phyloP scores from a whole-genome alignment of 2,888 invertebrate species.

The Venustoraphidia nigricollis region DNA sequence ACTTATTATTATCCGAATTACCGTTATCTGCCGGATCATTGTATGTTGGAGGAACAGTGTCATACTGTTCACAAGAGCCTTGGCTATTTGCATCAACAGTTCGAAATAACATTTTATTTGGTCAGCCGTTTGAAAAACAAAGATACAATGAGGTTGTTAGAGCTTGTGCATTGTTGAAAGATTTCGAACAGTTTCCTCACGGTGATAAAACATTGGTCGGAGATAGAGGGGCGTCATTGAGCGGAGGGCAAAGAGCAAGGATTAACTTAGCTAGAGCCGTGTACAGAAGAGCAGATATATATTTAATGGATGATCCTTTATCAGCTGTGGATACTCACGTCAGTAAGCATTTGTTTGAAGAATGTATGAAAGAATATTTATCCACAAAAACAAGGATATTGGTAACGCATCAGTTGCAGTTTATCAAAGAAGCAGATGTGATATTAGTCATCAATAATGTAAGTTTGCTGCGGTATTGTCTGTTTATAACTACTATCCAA shows the following conservation, averaged over 20 bases:
- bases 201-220: slow-evolving; percentile 64
- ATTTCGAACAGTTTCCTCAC: slow-evolving; percentile 51
- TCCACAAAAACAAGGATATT: slow-evolving; percentile 52
- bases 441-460: slow-evolving; percentile 51
- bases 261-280: slow-evolving; percentile 63
- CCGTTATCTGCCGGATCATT: slow-evolving; percentile 42
- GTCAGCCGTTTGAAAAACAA: slow-evolving; percentile 38
- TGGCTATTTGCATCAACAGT: slow-evolving; percentile 62
- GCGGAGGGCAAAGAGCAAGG: slow-evolving; percentile 69
- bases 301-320: slow-evolving; percentile 64
- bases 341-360: slow-evolving; percentile 57
- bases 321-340: slow-evolving; percentile 67
- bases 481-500: not conserved
- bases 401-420: slow-evolving; percentile 75
- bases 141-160: slow-evolving; percentile 33
- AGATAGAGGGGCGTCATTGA: slow-evolving; percentile 59
- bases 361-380: slow-evolving; percentile 43
- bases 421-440: slow-evolving; percentile 46
- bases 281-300: slow-evolving; percentile 61
- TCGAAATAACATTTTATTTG: slow-evolving; percentile 67
- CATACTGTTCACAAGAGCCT: slow-evolving; percentile 65
- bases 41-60: slow-evolving; percentile 41
- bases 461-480: slow-evolving; percentile 19
- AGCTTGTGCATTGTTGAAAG: slow-evolving; percentile 47
- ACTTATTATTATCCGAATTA: slow-evolving; percentile 57